phyloP scores from a whole-genome alignment of 1,140 invertebrate genomes.

The Drosophila pseudoananassae region DNA sequence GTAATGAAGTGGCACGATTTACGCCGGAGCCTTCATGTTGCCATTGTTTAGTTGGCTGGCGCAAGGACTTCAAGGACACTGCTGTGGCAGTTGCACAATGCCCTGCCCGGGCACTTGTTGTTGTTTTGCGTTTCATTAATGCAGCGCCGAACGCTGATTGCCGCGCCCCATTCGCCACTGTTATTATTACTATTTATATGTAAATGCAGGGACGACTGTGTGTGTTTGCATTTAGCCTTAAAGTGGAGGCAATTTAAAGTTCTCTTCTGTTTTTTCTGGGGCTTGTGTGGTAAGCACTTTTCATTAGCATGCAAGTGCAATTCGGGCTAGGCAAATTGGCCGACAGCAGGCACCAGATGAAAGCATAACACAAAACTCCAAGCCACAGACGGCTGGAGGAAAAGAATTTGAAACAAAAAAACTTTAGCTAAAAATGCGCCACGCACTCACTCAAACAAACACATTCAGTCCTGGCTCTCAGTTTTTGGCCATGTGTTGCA shows the following conservation, averaged over 20 bases:
- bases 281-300: conserved; percentile 22
- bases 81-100: conserved; percentile 12
- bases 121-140: conserved; percentile 49
- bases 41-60: conserved; percentile 51
- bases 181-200: conserved; percentile 56
- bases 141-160: conserved; percentile 43
- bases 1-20: conserved; percentile 61
- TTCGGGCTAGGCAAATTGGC: conserved; percentile 46
- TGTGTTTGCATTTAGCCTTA: conserved; percentile 45
- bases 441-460: conserved; percentile 25
- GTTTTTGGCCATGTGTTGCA: conserved; percentile 53
- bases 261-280: conserved; percentile 1
- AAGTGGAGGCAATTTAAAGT: conserved; percentile 43
- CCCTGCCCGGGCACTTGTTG: neutral
- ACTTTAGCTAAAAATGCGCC: conserved; percentile 32
- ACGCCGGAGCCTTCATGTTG: conserved; percentile 38
- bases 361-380: conserved; percentile 46
- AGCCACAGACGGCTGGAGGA: conserved; percentile 22
- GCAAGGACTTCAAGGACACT: conserved; percentile 42
- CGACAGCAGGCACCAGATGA: conserved; percentile 34
- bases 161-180: conserved; percentile 2
- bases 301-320: conserved; percentile 53
- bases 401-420: conserved; percentile 25
- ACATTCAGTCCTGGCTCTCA: conserved; percentile 21
- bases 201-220: conserved; percentile 24